These are phyloP conservation scores for Diarsia mendica DNA, from an alignment of 2,888 invertebrate genomes.

Conservation along the genomic window DNA sequence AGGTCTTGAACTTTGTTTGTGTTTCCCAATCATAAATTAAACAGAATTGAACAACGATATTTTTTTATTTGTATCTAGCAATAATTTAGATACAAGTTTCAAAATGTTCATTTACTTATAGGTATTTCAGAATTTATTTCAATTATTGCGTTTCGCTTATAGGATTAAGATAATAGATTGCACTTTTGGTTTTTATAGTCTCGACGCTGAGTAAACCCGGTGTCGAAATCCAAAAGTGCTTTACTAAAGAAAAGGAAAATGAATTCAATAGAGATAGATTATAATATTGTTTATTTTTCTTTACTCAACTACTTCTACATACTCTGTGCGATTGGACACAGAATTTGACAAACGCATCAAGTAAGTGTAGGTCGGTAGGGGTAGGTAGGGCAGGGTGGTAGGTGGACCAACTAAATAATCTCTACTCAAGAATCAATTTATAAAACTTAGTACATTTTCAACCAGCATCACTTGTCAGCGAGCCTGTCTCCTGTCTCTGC, in stretches of 20 bases:
- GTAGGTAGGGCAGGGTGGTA: no score
- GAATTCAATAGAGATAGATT: neutral
- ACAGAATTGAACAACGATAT: neutral
- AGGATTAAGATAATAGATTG: neutral
- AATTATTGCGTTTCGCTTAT: neutral
- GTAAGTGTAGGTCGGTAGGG: neutral
- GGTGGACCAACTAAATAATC: no score
- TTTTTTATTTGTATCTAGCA: neutral
- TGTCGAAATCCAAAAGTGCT: neutral
- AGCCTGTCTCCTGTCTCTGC: no score
- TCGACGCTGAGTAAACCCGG: neutral
- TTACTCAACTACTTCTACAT: neutral
- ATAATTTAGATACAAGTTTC: neutral
- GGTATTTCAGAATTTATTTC: neutral
- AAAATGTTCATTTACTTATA: neutral
- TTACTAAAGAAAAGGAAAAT: neutral
- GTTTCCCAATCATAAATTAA: conserved; percentile 32
- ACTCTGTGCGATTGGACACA: no score
- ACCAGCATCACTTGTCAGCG: neutral
- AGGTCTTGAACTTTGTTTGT: conserved; percentile 32
- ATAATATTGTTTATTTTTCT: neutral
- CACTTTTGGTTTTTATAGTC: neutral
- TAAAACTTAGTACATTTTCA: neutral
- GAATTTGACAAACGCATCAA: neutral
- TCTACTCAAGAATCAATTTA: neutral